Base-by-base conservation (phyloP, 2,888 invertebrate species). In the Ctenicera cuprea region DNA sequence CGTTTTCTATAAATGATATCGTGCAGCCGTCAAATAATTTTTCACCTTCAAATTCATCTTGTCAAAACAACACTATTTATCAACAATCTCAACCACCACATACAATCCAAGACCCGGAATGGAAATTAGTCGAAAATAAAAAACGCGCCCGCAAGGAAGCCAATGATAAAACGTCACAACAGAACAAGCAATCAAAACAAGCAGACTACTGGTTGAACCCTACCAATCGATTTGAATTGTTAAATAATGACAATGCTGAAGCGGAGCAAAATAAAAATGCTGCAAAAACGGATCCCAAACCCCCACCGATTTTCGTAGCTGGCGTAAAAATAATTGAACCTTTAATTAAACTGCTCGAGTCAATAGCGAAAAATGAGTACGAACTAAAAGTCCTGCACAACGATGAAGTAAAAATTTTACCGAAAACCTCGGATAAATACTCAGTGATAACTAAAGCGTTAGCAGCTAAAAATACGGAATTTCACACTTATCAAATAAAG, bases 401-500 rank as follows among this genome's bases (percentile, higher is more conserved):
- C 45, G 22, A 63, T 26, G 30, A 48, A 45, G 48, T 63, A 8
- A 65, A 65, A 65, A 37, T 65, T 20, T 9, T 26, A 33, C 64
- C 16, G 3, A 65, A 30, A 37, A 65, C 33, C 12, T 50, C 48
- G 14, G 50, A 65, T 3, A 65, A 30, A 50, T 65, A 65, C 33
- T 26, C 16, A 37, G 45, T 43, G 1, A 63, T 63, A 26, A 45
- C 16, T 16, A 63, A 63, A 63, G 41, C 48, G 30, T 14, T 64
- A 14, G n/a, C n/a, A 16, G 62, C 11, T 12, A 54, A 43, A 57
- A 54, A 22, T n/a, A 50, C 50, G 1, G 43, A 65, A 65, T 50
- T 50, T 11, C 48, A 65, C 18, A 65, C 64, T 11, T 65, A 65
- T 18, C 64, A 65, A 33, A 16, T 16, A 33, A 52, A 59, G 20